Base-by-base conservation (phyloP, 2,113 vertebrate genomes). In the Psilopsiagon aurifrons region DNA sequence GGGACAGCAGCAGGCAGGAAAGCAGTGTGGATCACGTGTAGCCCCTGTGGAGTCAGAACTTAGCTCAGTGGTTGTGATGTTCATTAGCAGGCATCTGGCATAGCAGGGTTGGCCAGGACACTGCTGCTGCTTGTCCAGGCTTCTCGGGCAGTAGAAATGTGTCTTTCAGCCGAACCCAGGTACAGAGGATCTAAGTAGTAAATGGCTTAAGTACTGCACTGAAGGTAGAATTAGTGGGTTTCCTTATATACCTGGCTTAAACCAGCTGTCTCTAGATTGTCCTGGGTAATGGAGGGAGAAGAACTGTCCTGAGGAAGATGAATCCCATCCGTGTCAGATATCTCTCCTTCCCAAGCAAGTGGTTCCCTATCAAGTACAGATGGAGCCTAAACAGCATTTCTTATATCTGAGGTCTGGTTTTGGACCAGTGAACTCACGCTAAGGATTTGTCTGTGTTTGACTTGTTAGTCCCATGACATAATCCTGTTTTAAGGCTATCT, bases 1-100 rank as follows among this genome's bases (percentile, higher is more conserved):
- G 83, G 64, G 83, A 57, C 51, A 70, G 94, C 57, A 83, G 70
- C n/a, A 31, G 76, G 46, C 51, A 78, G 83, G 75, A 49, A 35
- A 14, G 67, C 67, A 47, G 59, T 1, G 52, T 46, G 73, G 68
- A 13, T 44, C 60, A 12, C 0, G 0, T 33, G 63, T 37, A 69
- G 84, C 54, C 35, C 59, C 12, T 17, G 28, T 5, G 17, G 18
- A 70, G 68, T 28, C 8, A 8, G 33, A 74, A 44, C 44, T 66
- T 28, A 24, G 43, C 37, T 71, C 17, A 3, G 25, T 81, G 63
- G 13, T 37, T 85, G 17, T 0, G 7, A 13, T 69, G 90, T 43
- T 79, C 20, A 4, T 86, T 59, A 75, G 54, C 57, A 71, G 46
- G 31, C 3, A 1, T 18, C 23, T 73, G 37, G 23, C 4, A 8